Conservation (phyloP, 2,888 invertebrate species). For the Lacanobia oleracea region DNA sequence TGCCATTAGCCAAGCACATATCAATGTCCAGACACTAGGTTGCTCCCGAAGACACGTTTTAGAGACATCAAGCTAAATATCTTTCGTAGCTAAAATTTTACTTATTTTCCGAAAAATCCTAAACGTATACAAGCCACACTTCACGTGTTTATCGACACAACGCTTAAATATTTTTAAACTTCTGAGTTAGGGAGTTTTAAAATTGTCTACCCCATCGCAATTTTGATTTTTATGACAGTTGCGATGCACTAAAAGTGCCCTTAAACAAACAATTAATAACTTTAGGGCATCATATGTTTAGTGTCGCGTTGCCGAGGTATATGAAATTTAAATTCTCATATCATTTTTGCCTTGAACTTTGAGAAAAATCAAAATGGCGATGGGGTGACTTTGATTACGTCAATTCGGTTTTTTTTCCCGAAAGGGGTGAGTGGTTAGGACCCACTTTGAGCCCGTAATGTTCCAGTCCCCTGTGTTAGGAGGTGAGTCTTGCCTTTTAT, state of each 20-base stretch:
- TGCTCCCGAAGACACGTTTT: not conserved
- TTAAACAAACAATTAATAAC: not conserved
- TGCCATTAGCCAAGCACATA: not conserved
- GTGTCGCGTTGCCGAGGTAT: not conserved
- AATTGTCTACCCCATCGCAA: not conserved
- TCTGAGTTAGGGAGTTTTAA: not conserved
- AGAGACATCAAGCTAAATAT: slow-evolving; percentile 17
- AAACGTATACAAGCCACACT: slow-evolving; percentile 26
- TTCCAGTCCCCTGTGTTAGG: not conserved
- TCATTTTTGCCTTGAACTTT: not conserved
- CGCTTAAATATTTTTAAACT: not conserved
- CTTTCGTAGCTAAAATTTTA: not conserved
- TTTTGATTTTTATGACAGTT: not conserved
- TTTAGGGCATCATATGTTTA: not conserved
- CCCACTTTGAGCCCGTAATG: not conserved
- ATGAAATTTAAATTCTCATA: not conserved
- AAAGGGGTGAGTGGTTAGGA: not conserved
- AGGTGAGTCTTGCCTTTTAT: not conserved
- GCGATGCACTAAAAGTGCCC: not conserved
- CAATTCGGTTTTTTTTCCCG: not conserved
- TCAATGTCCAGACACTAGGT: not conserved
- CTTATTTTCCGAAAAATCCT: slow-evolving; percentile 3
- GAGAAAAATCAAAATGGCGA: not conserved
- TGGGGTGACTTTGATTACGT: not conserved
- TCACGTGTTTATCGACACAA: not conserved